A percentile compares a stretch with the other conserved stretches of the same genome.
Evolutionary conservation across 2,888 invertebrate genomes (phyloP).

Genomic region (Odontocolon sp.): DNA sequence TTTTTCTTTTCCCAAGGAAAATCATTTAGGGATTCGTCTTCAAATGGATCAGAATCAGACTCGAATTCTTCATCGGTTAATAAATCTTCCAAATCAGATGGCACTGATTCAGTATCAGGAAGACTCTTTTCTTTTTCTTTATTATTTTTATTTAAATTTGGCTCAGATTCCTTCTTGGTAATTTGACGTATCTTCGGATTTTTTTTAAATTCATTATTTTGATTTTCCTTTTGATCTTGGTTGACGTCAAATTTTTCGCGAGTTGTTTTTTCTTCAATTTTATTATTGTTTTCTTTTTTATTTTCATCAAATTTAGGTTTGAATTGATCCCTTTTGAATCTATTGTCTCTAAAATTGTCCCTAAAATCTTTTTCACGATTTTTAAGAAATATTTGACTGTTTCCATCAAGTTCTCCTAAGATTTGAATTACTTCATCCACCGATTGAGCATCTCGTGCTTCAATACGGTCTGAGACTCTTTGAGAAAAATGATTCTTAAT

Average conservation of each 20-base stretch:
- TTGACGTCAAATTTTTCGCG: too few relatives aligned
- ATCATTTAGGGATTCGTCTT: not conserved
- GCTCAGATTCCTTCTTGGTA: not conserved
- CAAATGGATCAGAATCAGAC: not conserved
- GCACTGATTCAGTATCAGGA: not conserved
- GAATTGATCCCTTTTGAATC: not conserved
- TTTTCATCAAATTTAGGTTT: not conserved
- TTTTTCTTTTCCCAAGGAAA: not conserved
- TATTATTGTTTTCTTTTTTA: not conserved
- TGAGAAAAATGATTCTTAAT: not conserved
- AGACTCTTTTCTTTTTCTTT: not conserved
- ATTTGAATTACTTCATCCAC: not conserved
- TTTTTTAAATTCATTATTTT: too few relatives aligned
- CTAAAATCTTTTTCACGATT: not conserved
- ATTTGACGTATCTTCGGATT: not conserved
- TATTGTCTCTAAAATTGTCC: not conserved
- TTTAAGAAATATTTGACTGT: not conserved
- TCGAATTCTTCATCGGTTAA: not conserved
- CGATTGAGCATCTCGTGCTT: slow-evolving; percentile 6
- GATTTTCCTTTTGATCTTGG: too few relatives aligned
- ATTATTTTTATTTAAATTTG: not conserved
- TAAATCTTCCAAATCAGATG: not conserved
- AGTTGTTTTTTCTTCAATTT: not conserved
- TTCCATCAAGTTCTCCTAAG: not conserved
- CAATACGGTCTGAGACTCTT: not conserved